Evolutionary conservation across 2,888 invertebrate species (phyloP).

Genomic region (Coremacera marginata): DNA sequence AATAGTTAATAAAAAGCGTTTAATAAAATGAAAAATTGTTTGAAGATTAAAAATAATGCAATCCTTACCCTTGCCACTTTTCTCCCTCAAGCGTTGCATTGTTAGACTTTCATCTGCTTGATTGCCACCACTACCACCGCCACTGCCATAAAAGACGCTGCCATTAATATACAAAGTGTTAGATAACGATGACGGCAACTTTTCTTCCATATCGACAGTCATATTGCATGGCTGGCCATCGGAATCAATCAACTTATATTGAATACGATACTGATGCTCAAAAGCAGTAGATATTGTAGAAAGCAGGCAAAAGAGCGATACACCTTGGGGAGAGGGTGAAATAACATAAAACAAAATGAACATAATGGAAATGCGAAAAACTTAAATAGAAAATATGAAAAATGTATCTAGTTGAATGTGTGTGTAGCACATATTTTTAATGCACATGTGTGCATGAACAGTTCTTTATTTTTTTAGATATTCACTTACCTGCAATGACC

Average conservation of each 20-base stretch:
- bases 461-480: not conserved
- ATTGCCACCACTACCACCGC: not conserved
- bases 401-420: not conserved
- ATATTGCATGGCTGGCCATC: conserved; percentile 60
- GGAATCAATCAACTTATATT: conserved; percentile 58
- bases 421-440: not conserved
- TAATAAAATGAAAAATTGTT: too few relatives aligned
- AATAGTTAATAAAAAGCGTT: too few relatives aligned
- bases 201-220: conserved; percentile 30
- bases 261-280: conserved; percentile 72
- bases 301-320: conserved; percentile 73
- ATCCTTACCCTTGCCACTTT: not conserved
- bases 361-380: conserved; percentile 20
- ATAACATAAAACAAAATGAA: conserved; percentile 4
- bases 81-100: not conserved
- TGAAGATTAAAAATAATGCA: too few relatives aligned
- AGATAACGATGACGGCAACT: not conserved
- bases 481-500: conserved; percentile 71
- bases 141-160: conserved; percentile 13
- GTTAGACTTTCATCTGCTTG: not conserved
- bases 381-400: conserved; percentile 29
- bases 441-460: not conserved
- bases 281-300: conserved; percentile 77
- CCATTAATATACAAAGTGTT: conserved; percentile 27
- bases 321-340: conserved; percentile 50